A percentile compares a stretch with the other conserved stretches of the same genome.
Evolutionary conservation across 2,797 vertebrate species (phyloP).

Genomic region (Pangasius krempfi): DNA sequence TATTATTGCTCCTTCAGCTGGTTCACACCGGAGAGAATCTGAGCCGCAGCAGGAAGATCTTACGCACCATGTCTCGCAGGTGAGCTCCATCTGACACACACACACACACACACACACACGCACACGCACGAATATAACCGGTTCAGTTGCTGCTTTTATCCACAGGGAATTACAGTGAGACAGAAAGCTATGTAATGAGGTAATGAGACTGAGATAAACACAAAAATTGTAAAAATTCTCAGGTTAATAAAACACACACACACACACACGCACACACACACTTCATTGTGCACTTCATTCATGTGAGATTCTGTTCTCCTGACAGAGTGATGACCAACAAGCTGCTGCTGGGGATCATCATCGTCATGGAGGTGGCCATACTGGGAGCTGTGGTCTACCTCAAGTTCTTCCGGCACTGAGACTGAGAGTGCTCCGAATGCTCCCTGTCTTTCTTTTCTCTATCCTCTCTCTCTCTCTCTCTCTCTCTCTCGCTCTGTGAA

Average conservation of each 20-base stretch:
- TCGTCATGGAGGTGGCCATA: constrained; percentile 90
- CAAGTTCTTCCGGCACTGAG: constrained; percentile 85
- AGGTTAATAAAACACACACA: not conserved
- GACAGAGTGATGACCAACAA: constrained; percentile 92
- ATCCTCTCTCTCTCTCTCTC: not conserved
- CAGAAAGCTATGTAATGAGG: too few species aligned
- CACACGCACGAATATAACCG: not conserved
- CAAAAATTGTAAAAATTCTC: too few species aligned
- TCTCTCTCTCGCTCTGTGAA: not conserved
- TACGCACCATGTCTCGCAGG: constrained; percentile 91
- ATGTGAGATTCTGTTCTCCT: constrained; percentile 39
- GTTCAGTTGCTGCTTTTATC: too few species aligned
- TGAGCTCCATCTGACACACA: constrained; percentile 66
- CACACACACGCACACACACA: not conserved
- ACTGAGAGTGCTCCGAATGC: not conserved
- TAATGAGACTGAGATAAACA: too few species aligned
- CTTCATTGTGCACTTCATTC: not conserved
- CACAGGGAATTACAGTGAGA: too few species aligned
- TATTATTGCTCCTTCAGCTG: constrained; percentile 74
- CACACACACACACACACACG: not conserved
- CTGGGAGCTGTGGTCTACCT: constrained; percentile 91
- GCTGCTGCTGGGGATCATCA: constrained; percentile 87
- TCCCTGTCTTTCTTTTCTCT: constrained; percentile 7
- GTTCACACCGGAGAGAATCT: constrained; percentile 92
- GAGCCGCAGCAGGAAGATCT: constrained; percentile 89